Base-by-base conservation (phyloP, 2,113 vertebrate species). In the Xerus inauris region DNA sequence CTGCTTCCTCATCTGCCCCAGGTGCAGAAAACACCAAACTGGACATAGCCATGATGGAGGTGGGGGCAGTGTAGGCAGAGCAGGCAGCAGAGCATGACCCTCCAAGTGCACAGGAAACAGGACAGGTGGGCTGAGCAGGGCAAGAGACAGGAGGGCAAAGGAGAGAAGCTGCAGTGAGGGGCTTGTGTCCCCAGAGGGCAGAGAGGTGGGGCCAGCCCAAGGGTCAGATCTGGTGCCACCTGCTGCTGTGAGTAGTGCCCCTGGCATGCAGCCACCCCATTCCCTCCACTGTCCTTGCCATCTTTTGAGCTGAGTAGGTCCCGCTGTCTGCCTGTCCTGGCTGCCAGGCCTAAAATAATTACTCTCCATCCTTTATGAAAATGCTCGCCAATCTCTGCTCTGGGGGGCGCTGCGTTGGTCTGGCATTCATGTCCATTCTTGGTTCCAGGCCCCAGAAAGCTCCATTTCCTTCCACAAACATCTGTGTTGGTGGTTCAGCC, bases 241-340 rank as follows among this genome's bases (percentile, higher is more conserved):
- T 11, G 38, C 26, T 20, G 45, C 0, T 9, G 4, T 10, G 5
- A 47, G 35, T 67, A 57, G 77, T 69, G 65, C 64, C 38, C 8
- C 4, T 10, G 51, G 69, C 30, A 4, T 42, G 24, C 5, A 3
- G 42, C 59, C 22, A 2, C 7, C 1, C 8, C 38, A 4, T 5
- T 79, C 54, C 24, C 13, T 1, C 6, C 5, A 4, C 11, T 0
- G 3, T 38, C 69, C 10, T 4, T 0, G n/a, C 47, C 51, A 69
- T 30, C 40, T 22, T 22, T 16, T 28, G 35, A 30, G 35, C 0
- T 10, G 24, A 20, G 6, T 2, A 14, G 12, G 59, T 14, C 69
- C 49, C 0, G 0, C 57, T 8, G 0, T 62, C 51, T 8, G 16
- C 30, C 38, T 0, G 0, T 30, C 49, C 3, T 5, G 6, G 14